phyloP scores from a whole-genome alignment of 1,140 invertebrate species.

The Drosophila littoralis region DNA sequence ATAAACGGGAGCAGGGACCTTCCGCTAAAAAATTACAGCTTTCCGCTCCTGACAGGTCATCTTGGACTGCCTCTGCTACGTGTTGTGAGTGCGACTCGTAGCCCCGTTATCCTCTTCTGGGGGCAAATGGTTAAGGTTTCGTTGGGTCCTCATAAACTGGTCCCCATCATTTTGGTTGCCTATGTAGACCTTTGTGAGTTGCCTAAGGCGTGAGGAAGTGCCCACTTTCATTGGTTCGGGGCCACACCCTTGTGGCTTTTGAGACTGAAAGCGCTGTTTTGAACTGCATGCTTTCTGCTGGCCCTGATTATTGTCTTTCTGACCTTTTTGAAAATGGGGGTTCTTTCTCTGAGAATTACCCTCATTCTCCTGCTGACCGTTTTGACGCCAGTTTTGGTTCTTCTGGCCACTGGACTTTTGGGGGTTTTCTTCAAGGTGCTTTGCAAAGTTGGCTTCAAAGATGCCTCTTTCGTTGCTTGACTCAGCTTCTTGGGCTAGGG shows the following conservation, averaged over 20 bases:
- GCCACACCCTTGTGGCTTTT: slow-evolving; percentile 15
- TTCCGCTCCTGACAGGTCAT: neutral
- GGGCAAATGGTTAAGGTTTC: neutral
- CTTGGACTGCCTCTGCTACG: neutral
- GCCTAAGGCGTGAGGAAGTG: slow-evolving; percentile 15
- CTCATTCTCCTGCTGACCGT: neutral
- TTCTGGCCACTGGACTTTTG: slow-evolving; percentile 4
- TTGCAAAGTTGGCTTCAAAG: slow-evolving; percentile 24
- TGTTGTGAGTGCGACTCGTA: neutral
- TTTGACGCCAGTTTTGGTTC: too few relatives aligned
- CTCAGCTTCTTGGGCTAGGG: too few relatives aligned
- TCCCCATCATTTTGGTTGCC: slow-evolving; percentile 10
- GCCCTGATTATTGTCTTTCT: slow-evolving; percentile 1
- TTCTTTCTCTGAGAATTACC: slow-evolving; percentile 14
- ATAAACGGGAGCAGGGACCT: neutral
- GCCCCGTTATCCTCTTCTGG: neutral
- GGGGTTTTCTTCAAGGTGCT: slow-evolving; percentile 19
- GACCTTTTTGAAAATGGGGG: slow-evolving; percentile 12
- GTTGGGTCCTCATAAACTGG: neutral
- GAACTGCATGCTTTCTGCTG: neutral
- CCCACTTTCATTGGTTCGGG: slow-evolving; percentile 29
- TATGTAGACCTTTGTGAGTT: slow-evolving; percentile 14
- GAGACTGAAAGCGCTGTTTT: too few relatives aligned
- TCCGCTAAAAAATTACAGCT: slow-evolving; percentile 3
- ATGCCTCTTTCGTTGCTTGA: slow-evolving; percentile 3